Evolutionary conservation across 2,888 invertebrate genomes (phyloP).

Genomic region (Hirtodrosophila confusa): DNA sequence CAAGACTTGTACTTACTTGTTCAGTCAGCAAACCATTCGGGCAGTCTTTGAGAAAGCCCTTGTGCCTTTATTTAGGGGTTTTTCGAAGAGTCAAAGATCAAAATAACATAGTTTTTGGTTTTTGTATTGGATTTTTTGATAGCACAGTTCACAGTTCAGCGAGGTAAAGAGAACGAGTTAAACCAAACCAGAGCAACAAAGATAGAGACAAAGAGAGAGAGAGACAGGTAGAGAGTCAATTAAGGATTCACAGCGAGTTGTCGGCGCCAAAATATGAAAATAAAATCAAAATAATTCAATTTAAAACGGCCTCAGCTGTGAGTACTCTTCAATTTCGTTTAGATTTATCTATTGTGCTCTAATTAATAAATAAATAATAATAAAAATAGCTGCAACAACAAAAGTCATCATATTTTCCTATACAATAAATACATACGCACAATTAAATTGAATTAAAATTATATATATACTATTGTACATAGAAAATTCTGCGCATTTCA

Average conservation of each 20-base stretch:
- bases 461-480: slow-evolving; percentile 1
- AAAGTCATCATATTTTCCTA: no score
- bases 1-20: slow-evolving; percentile 87
- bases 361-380: no score
- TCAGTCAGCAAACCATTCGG: slow-evolving; percentile 97
- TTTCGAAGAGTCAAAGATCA: slow-evolving; percentile 52
- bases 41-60: slow-evolving; percentile 98
- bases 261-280: background rate
- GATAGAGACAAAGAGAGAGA: slow-evolving; percentile 4
- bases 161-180: slow-evolving; percentile 13
- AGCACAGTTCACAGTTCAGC: slow-evolving; percentile 37
- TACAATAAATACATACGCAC: no score
- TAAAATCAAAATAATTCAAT: background rate
- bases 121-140: slow-evolving; percentile 8
- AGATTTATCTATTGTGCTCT: no score
- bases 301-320: no score
- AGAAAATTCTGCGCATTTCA: background rate
- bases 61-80: slow-evolving; percentile 89
- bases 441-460: background rate
- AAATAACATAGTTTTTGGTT: slow-evolving; percentile 27
- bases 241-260: slow-evolving; percentile 26
- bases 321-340: no score
- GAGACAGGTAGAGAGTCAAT: slow-evolving; percentile 3
- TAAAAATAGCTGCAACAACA: no score
- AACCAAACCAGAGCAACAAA: slow-evolving; percentile 17